Evolutionary conservation across 1,140 invertebrate genomes (phyloP).

Genomic region (Mylabris phalerata): DNA sequence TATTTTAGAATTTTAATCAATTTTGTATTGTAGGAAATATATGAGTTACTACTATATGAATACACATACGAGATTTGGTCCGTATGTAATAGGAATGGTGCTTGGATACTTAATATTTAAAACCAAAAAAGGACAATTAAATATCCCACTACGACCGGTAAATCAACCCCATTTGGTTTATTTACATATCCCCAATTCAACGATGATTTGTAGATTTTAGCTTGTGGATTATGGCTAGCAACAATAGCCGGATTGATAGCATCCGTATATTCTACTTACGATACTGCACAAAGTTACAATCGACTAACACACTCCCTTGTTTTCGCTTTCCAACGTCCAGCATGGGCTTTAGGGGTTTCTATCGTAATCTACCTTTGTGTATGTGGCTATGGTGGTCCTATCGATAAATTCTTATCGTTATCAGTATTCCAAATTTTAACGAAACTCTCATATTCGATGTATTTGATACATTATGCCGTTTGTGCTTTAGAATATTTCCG

Average conservation of each 20-base stretch:
- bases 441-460: too few relatives aligned
- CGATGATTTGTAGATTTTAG: too few relatives aligned
- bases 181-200: too few relatives aligned
- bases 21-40: too few relatives aligned
- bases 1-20: too few relatives aligned
- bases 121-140: background rate
- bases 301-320: too few relatives aligned
- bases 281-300: too few relatives aligned
- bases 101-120: slow-evolving; percentile 42
- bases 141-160: background rate
- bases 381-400: slow-evolving; percentile 50
- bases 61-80: slow-evolving; percentile 44
- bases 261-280: background rate
- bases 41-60: slow-evolving; percentile 28
- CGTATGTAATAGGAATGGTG: slow-evolving; percentile 53
- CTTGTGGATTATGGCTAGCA: background rate
- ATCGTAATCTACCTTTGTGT: slow-evolving; percentile 62
- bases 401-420: slow-evolving; percentile 16
- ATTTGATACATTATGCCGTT: too few relatives aligned
- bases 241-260: background rate
- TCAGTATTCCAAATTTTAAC: slow-evolving; percentile 13
- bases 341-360: too few relatives aligned
- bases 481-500: too few relatives aligned
- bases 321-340: too few relatives aligned
- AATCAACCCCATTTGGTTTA: too few relatives aligned